Evolutionary conservation across 2,797 vertebrate species (phyloP).

Genomic region (Gouania willdenowi): DNA sequence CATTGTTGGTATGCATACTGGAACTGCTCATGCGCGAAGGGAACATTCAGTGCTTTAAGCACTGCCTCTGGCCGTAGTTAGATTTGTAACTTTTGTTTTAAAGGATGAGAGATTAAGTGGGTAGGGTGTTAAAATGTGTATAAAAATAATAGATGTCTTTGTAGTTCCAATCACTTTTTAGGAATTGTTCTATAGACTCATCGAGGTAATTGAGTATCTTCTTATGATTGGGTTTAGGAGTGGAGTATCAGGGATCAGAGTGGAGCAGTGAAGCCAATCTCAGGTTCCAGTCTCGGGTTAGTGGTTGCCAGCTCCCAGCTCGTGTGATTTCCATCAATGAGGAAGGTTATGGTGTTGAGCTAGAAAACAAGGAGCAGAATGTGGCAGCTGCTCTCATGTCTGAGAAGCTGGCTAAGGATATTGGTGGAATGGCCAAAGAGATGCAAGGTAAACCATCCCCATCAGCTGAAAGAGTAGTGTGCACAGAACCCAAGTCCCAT

Average conservation of each 20-base stretch:
- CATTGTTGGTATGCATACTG: no score
- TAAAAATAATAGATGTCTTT: no score
- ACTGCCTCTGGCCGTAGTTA: no score
- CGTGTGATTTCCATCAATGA: constrained; percentile 70
- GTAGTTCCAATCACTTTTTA: no score
- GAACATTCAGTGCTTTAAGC: no score
- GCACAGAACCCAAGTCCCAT: no score
- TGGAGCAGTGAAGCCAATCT: constrained; percentile 79
- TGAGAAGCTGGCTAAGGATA: constrained; percentile 64
- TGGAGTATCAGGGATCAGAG: constrained; percentile 70
- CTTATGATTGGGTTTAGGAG: no score
- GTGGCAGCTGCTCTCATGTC: constrained; percentile 64
- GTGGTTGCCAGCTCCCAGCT: constrained; percentile 72
- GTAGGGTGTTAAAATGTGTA: no score
- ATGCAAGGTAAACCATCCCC: neutral
- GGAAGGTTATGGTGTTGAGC: constrained; percentile 79
- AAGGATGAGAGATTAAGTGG: constrained; percentile 74
- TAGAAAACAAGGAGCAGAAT: constrained; percentile 68
- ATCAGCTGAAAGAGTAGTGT: neutral
- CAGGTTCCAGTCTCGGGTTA: constrained; percentile 70
- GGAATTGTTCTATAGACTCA: no score
- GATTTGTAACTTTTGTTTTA: constrained; percentile 88
- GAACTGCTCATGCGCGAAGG: no score
- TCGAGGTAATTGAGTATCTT: no score
- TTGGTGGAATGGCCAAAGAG: constrained; percentile 6